Evolutionary conservation across 2,888 invertebrate species (phyloP).

Genomic region (Acanthacorydalis orientalis): DNA sequence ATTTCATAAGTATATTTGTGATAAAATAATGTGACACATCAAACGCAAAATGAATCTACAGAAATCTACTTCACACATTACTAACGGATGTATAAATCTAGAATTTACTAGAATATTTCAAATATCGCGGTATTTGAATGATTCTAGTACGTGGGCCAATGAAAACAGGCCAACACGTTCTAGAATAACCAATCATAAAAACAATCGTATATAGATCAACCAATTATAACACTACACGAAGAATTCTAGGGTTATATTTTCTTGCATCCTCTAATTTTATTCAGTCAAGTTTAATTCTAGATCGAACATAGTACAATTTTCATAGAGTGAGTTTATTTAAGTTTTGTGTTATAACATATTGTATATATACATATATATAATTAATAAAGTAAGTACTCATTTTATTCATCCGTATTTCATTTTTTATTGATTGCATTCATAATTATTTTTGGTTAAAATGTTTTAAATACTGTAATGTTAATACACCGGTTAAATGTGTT

Average conservation of each 20-base stretch:
- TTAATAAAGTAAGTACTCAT: not conserved
- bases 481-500: no score
- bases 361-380: not conserved
- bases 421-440: not conserved
- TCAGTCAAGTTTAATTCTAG: slow-evolving; percentile 29
- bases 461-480: no score
- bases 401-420: not conserved
- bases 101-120: slow-evolving; percentile 1
- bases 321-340: not conserved
- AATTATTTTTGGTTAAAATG: no score
- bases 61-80: no score
- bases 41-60: no score
- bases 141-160: slow-evolving; percentile 52
- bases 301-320: not conserved
- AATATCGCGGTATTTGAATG: not conserved
- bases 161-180: slow-evolving; percentile 35
- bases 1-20: no score
- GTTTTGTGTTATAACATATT: not conserved
- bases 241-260: slow-evolving; percentile 35
- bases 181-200: slow-evolving; percentile 28
- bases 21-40: no score
- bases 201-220: slow-evolving; percentile 25
- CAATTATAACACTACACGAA: slow-evolving; percentile 44
- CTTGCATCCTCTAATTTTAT: slow-evolving; percentile 26
- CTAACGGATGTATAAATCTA: no score